Evolutionary conservation across 2,888 invertebrate genomes (phyloP), one percentile per base, ranked within the genome.

Genomic region (Catocala sponsa): DNA sequence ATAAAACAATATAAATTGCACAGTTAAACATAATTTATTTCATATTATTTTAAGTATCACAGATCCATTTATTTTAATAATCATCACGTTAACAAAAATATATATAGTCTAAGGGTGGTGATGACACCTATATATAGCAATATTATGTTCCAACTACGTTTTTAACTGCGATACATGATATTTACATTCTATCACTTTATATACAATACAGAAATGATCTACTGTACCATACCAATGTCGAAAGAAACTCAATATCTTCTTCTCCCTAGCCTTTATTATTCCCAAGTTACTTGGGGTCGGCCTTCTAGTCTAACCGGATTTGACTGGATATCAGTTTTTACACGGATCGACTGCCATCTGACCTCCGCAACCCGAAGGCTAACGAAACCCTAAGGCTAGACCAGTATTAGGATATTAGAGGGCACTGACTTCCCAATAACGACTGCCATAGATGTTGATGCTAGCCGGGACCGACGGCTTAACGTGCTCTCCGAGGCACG

Each of bases 1-100:
- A 82, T 78, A 70, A 88, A 84, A 85, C 77, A 66, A 75, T 52
- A 70, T 63, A 63, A 55, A 68, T 63, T 83, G 72, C 94, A 94
- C 94, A 94, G 89, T 94, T 94, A 94, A 94, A 93, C 94, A 94
- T 94, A 94, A 93, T 93, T 94, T 94, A 94, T 92, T 93, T 92
- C 88, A 92, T 92, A 92, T 91, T 94, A 93, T 91, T 91, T 61
- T 92, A 93, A 93, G 90, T 94, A 94, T 94, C 94, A 94, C 94
- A 94, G 94, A 94, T 94, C 83, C 92, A 90, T 93, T 94, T 92
- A 93, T 92, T 91, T 93, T 92, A 91, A 92, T 92, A 92, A 89
- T 93, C 91, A 92, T 93, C 92, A 91, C 92, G 81, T 91, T 93
- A 94, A 93, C 93, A 93, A 94, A 94, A 94, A 94, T 94, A 93